Base-by-base conservation (phyloP, 2,888 invertebrate genomes). In the Oligia latruncula region DNA sequence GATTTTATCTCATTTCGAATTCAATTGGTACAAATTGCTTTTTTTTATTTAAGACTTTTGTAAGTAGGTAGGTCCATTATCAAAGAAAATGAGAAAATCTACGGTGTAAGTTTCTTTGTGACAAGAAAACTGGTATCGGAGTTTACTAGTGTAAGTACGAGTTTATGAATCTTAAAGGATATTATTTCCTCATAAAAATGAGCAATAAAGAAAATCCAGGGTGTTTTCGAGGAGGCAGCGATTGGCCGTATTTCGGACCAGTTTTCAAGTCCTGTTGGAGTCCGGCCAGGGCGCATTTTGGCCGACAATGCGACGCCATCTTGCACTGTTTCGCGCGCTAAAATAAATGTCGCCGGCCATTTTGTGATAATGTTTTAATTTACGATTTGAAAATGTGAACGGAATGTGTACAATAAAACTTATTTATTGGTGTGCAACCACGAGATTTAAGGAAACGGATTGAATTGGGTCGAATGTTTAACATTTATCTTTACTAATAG, bases 221-320 rank as follows among this genome's bases (percentile, higher is more conserved):
- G 87, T 87, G 86, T 89, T 85, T 80, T 75, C 70, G 78, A 84
- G 71, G 75, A 87, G 83, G 71, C 84, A 83, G 73, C 72, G 80
- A 89, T 85, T 90, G 89, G 92, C 89, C 89, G 89, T 91, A 88
- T 92, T 92, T 89, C 83, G 64, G 83, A 85, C 87, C 81, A 82
- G 81, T 83, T 86, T 79, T 87, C 78, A 87, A 87, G 86, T 89
- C 87, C 87, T 89, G 81, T 90, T 92, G 92, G 92, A 92, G 81
- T 68, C 77, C 76, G 75, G 92, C 92, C 92, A 92, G 91, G 76
- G 83, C 78, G 87, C 91, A 90, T 90, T 90, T 87, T 81, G 78
- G 80, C 86, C 85, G 89, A 92, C 90, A 92, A 91, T 89, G 84
- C 80, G 84, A 77, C 86, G 88, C 93, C 90, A 91, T 91, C 90